Conservation (phyloP, 2,888 invertebrate genomes). For the Pachymerium ferrugineum region DNA sequence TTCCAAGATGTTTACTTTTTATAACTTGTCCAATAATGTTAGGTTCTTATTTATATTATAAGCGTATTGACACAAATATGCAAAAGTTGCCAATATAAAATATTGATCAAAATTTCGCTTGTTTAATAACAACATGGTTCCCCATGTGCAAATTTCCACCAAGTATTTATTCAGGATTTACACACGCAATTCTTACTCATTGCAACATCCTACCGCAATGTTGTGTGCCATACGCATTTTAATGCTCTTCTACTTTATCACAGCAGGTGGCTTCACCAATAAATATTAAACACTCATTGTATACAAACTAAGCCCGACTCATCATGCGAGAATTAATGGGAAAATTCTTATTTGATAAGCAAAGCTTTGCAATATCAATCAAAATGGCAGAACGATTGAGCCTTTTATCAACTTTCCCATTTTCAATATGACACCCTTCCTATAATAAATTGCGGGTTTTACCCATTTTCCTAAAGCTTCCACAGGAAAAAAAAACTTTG, state of each 20-base stretch:
- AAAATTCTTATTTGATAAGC: slow-evolving; percentile 8
- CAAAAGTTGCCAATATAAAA: background rate
- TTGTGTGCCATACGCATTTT: background rate
- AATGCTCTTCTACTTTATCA: background rate
- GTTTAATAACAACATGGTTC: no score
- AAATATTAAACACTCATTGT: background rate
- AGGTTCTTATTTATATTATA: background rate
- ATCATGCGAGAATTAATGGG: background rate
- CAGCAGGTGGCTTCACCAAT: background rate
- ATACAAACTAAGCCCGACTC: background rate
- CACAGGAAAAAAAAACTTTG: background rate
- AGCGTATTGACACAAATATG: background rate
- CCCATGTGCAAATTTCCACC: background rate
- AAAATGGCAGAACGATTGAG: background rate
- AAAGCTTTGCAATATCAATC: background rate
- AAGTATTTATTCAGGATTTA: background rate
- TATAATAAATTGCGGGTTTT: background rate
- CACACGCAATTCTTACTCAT: background rate
- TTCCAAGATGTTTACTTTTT: no score
- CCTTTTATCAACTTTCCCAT: background rate
- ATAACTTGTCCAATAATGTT: no score
- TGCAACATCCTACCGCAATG: background rate
- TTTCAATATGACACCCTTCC: background rate
- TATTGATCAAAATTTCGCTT: background rate
- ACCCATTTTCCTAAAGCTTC: background rate